These are phyloP conservation scores for Drosophila hamatofila DNA, from an alignment of 2,888 invertebrate species.

Conservation along the genomic window DNA sequence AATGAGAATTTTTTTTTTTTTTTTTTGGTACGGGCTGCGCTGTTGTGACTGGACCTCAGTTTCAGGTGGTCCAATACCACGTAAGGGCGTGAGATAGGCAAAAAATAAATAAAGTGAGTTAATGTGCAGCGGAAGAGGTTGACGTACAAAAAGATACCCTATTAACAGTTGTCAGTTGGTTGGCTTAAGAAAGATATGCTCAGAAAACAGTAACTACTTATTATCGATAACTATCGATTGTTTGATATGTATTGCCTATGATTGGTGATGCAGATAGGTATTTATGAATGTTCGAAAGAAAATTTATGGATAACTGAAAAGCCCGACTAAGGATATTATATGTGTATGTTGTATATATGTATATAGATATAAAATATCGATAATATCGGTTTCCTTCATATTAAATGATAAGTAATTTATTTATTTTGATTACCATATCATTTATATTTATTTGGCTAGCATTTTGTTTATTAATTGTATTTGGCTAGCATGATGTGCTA, in stretches of 20 bases:
- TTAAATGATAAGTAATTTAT: too few species aligned
- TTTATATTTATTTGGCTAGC: too few species aligned
- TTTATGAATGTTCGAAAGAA: too few species aligned
- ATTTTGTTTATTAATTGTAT: too few species aligned
- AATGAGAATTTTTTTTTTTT: slow-evolving; percentile 36
- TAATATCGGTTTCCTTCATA: too few species aligned
- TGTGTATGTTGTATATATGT: too few species aligned
- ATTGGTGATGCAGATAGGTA: too few species aligned
- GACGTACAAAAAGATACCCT: neutral
- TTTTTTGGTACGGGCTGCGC: slow-evolving; percentile 11
- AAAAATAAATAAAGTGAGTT: slow-evolving; percentile 3
- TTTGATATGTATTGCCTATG: neutral
- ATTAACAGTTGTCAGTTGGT: neutral
- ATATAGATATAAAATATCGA: too few species aligned
- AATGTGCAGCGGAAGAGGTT: neutral
- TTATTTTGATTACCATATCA: too few species aligned
- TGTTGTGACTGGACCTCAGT: slow-evolving; percentile 20
- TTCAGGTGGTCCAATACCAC: slow-evolving; percentile 66
- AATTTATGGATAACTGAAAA: too few species aligned
- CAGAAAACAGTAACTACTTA: neutral
- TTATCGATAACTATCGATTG: slow-evolving; percentile 3
- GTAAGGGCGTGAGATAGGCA: slow-evolving; percentile 64
- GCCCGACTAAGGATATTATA: too few species aligned
- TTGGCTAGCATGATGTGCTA: too few species aligned
- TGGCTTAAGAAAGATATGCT: neutral